These are phyloP conservation scores for Fabriciana adippe DNA, from an alignment of 2,888 invertebrate genomes.

Conservation along the genomic window DNA sequence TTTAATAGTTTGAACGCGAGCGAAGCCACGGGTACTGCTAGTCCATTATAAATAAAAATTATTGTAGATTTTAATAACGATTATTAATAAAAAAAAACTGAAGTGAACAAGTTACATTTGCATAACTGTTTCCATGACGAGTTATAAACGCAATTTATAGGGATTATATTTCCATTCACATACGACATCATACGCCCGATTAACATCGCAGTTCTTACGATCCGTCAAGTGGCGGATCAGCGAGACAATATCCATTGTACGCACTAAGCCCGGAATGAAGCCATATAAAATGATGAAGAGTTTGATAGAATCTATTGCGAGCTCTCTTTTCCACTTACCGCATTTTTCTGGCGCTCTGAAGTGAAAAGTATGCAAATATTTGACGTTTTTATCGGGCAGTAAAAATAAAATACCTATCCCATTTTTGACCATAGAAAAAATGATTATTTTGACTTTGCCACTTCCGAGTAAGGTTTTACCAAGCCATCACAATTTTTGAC, in stretches of 20 bases:
- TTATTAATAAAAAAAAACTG: background rate
- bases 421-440: constrained; percentile 3
- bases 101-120: background rate
- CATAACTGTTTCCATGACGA: background rate
- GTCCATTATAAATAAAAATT: background rate
- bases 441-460: constrained; percentile 9
- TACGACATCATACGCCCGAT: constrained; percentile 36
- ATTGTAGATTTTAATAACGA: background rate
- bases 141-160: constrained; percentile 26
- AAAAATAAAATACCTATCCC: background rate
- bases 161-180: constrained; percentile 35
- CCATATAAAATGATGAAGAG: constrained; percentile 31
- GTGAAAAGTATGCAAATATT: constrained; percentile 24
- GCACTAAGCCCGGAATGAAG: constrained; percentile 28
- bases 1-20: too few relatives aligned
- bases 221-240: constrained; percentile 31
- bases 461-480: background rate
- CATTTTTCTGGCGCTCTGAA: constrained; percentile 16
- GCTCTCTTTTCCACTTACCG: constrained; percentile 12
- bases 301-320: constrained; percentile 28
- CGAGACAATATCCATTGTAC: constrained; percentile 34
- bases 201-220: constrained; percentile 29
- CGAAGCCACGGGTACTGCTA: too few relatives aligned
- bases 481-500: too few relatives aligned
- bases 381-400: constrained; percentile 15